Conservation (phyloP, 2,797 vertebrate species). For the Chromobotia macracanthus region DNA sequence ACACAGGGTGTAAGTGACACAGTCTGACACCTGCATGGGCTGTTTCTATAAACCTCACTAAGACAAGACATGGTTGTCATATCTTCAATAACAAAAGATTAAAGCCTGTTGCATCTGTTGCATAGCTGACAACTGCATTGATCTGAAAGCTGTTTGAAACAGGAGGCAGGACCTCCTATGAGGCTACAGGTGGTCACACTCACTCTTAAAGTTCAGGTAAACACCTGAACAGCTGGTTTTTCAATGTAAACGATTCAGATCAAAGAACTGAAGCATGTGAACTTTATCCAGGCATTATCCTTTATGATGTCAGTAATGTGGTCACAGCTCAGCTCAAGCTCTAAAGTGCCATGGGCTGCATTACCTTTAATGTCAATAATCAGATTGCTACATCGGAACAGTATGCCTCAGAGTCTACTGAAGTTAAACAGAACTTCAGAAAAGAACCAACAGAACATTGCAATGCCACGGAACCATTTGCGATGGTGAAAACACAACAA, state of each 20-base stretch:
- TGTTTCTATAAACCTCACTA: background rate
- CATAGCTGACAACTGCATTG: background rate
- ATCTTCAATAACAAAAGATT: background rate
- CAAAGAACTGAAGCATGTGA: constrained; percentile 10
- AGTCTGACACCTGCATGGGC: background rate
- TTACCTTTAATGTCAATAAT: background rate
- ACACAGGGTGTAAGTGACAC: background rate
- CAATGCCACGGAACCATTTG: background rate
- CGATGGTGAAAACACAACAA: background rate
- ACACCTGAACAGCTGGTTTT: constrained; percentile 12
- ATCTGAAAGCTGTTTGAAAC: constrained; percentile 20
- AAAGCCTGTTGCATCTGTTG: constrained; percentile 11
- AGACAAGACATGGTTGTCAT: background rate
- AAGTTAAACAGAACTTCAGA: background rate
- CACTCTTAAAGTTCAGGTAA: background rate
- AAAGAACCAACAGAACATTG: background rate
- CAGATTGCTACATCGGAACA: background rate
- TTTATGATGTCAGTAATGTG: constrained; percentile 9
- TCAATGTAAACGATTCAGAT: background rate
- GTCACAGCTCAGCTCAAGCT: constrained; percentile 5
- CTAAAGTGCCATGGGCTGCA: background rate
- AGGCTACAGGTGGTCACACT: background rate
- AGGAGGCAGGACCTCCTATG: constrained; percentile 6
- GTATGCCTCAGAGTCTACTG: background rate
- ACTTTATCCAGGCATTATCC: background rate